Conservation (phyloP, 1,140 invertebrate genomes). For the Brachionus paranguensis region DNA sequence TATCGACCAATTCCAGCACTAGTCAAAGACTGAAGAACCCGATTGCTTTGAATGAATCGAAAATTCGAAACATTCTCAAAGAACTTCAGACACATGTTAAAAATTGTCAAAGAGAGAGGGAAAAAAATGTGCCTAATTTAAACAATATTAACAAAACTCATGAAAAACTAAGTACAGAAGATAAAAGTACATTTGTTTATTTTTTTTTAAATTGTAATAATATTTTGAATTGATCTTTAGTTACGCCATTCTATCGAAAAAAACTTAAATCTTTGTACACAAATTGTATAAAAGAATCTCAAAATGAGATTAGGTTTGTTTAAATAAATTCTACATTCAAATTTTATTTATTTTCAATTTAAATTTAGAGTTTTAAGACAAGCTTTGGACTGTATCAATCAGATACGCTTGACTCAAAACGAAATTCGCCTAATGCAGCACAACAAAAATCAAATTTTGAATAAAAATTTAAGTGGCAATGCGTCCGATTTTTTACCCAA, state of each 20-base stretch:
- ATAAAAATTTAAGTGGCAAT: not conserved
- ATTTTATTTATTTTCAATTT: not conserved
- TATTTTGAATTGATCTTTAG: not conserved
- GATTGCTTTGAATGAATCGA: not conserved
- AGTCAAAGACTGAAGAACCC: slow-evolving; percentile 6
- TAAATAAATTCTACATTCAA: not conserved
- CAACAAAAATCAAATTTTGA: not conserved
- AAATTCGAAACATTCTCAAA: not conserved
- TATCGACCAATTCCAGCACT: not conserved
- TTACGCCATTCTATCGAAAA: slow-evolving; percentile 7
- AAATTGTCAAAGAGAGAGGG: slow-evolving; percentile 11
- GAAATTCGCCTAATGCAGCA: slow-evolving; percentile 30
- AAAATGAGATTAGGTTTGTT: slow-evolving; percentile 29
- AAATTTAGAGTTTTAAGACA: slow-evolving; percentile 4
- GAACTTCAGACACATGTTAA: slow-evolving; percentile 3
- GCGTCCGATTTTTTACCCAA: not conserved
- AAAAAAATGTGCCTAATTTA: not conserved
- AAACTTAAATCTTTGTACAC: slow-evolving; percentile 1
- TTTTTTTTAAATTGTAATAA: not conserved
- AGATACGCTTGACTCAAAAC: slow-evolving; percentile 9
- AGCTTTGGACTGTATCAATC: slow-evolving; percentile 32
- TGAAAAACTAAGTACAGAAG: not conserved
- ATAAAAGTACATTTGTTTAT: not conserved
- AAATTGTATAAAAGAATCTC: slow-evolving; percentile 14
- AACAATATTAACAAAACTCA: not conserved